phyloP scores from a whole-genome alignment of 1,140 invertebrate genomes.

The Oryzaephilus surinamensis region DNA sequence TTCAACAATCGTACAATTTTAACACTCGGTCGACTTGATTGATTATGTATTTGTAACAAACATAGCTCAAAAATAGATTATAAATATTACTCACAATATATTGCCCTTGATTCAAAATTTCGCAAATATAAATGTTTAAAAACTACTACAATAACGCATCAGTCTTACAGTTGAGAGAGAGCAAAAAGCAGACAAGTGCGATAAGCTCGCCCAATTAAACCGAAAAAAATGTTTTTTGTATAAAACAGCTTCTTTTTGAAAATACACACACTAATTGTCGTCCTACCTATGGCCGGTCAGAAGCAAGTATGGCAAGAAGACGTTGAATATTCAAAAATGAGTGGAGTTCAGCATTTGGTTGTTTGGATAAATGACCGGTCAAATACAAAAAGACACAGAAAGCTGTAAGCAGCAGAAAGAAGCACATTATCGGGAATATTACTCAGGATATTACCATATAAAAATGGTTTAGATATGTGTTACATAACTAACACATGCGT shows the following conservation, averaged over 20 bases:
- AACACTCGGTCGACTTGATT: conserved; percentile 17
- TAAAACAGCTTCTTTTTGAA: too few relatives aligned
- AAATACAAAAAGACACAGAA: too few relatives aligned
- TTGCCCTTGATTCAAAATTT: conserved; percentile 33
- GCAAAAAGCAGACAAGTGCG: conserved; percentile 12
- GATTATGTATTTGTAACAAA: conserved; percentile 30
- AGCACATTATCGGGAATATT: conserved; percentile 34
- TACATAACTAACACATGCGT: conserved; percentile 21
- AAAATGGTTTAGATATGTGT: conserved; percentile 22
- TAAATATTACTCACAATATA: conserved; percentile 30
- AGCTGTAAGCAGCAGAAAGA: conserved; percentile 23
- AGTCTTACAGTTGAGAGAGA: conserved; percentile 29
- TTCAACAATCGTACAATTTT: conserved; percentile 12
- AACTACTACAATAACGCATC: conserved; percentile 30
- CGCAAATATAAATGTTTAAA: conserved; percentile 31
- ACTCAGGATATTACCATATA: conserved; percentile 5
- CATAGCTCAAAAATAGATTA: conserved; percentile 36
- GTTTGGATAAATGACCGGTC: too few relatives aligned
- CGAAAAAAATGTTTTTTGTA: too few relatives aligned
- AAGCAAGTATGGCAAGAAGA: too few relatives aligned
- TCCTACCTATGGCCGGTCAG: too few relatives aligned
- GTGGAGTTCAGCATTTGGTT: too few relatives aligned
- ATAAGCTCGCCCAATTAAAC: conserved; percentile 8
- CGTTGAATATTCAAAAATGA: too few relatives aligned
- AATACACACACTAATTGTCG: too few relatives aligned